phyloP scores from a whole-genome alignment of 2,797 vertebrate genomes.

The Rallus crepitans region DNA sequence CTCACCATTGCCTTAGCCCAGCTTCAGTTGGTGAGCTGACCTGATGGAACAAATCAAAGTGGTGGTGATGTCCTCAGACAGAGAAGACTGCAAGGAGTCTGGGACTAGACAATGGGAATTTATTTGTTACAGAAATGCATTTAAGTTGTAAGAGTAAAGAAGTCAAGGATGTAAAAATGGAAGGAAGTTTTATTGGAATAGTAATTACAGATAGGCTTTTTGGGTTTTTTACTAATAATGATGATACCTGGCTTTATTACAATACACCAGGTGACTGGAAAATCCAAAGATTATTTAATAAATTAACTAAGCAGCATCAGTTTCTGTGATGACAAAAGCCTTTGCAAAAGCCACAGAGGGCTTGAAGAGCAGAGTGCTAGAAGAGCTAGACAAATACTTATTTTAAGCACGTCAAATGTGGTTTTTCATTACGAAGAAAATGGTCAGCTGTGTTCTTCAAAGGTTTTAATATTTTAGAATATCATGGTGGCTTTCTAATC shows the following conservation, averaged over 20 bases:
- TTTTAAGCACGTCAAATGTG: neutral
- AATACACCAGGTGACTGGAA: neutral
- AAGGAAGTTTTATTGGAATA: neutral
- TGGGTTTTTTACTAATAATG: neutral
- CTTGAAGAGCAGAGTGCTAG: neutral
- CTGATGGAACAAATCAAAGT: neutral
- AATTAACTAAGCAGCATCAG: neutral
- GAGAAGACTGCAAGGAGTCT: neutral
- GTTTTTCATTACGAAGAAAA: neutral
- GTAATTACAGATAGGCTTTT: neutral
- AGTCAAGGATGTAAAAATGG: neutral
- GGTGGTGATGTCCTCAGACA: neutral
- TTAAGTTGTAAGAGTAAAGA: neutral
- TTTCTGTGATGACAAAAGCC: neutral
- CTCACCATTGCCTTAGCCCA: neutral
- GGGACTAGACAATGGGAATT: neutral
- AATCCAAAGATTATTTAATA: neutral
- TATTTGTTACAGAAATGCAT: neutral
- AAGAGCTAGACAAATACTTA: neutral
- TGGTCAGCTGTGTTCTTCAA: neutral
- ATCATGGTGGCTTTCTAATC: neutral
- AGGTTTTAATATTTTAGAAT: neutral
- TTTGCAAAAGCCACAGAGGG: neutral
- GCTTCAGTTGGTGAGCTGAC: neutral
- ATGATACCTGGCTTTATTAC: neutral